Evolutionary conservation across 2,888 invertebrate genomes (phyloP).

Genomic region (Trichopoda pennipes): DNA sequence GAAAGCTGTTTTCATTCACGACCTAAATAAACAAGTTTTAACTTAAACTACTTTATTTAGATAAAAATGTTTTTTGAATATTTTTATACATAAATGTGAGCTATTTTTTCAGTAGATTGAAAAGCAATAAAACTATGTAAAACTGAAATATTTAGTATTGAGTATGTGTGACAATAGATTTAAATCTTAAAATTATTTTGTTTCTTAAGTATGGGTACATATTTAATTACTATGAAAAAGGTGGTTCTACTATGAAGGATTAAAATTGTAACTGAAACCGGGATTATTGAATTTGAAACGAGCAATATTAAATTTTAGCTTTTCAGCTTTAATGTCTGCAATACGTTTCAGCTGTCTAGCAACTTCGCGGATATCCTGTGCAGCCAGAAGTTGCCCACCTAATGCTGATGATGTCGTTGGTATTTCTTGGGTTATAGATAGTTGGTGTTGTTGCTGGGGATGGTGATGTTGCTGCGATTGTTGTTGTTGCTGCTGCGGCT

Average conservation of each 20-base stretch:
- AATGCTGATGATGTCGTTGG: constrained; percentile 55
- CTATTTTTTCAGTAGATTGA: not conserved
- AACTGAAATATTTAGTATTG: constrained; percentile 26
- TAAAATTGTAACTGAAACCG: constrained; percentile 77
- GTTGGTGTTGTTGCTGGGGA: constrained; percentile 48
- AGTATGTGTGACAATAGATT: constrained; percentile 46
- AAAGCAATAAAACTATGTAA: constrained; percentile 13
- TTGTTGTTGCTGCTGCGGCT: no score
- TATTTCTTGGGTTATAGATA: constrained; percentile 60
- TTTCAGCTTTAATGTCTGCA: constrained; percentile 79
- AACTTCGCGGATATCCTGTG: constrained; percentile 75
- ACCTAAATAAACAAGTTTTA: constrained; percentile 15
- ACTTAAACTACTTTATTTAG: constrained; percentile 3
- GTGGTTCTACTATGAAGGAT: constrained; percentile 73
- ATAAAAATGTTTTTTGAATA: constrained; percentile 1
- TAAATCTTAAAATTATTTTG: constrained; percentile 55
- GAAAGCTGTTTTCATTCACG: not conserved
- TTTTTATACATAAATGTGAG: constrained; percentile 17
- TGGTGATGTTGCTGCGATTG: constrained; percentile 45
- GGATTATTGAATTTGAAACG: constrained; percentile 80
- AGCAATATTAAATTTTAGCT: constrained; percentile 79
- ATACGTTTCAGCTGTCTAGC: constrained; percentile 78
- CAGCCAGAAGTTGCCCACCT: constrained; percentile 55
- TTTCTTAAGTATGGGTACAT: constrained; percentile 31
- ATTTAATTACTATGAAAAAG: constrained; percentile 9